Conservation (phyloP, 2,113 vertebrate species). For the Melanocharis versteri region DNA sequence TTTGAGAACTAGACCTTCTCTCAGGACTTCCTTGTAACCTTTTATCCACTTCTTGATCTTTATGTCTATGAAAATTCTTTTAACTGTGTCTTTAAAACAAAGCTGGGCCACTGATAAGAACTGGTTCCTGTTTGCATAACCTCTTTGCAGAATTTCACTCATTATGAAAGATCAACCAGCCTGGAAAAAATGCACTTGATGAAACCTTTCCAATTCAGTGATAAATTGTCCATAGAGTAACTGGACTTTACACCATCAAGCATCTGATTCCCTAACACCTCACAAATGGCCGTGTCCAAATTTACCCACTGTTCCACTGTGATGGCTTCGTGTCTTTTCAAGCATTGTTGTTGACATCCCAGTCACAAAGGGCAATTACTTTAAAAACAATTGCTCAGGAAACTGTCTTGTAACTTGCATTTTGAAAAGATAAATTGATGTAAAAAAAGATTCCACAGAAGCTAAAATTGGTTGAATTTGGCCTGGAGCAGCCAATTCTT, state of each 20-base stretch:
- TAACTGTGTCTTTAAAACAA: neutral
- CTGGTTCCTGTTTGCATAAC: constrained; percentile 13
- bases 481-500: neutral
- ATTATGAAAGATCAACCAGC: neutral
- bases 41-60: neutral
- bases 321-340: neutral
- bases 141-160: neutral
- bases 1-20: neutral
- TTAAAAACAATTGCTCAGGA: neutral
- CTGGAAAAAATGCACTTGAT: neutral
- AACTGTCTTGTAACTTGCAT: neutral
- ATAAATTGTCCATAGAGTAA: neutral
- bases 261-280: neutral
- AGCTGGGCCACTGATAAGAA: neutral
- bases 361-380: neutral
- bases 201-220: neutral
- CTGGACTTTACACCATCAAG: neutral
- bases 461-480: neutral
- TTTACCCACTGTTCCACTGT: neutral
- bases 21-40: neutral
- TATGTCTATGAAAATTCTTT: neutral
- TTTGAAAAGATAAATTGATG: neutral
- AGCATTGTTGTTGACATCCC: neutral
- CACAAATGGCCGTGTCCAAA: fast-evolving
- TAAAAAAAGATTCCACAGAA: neutral